Conservation (phyloP, 2,888 invertebrate species). For the Dioctria rufipes region DNA sequence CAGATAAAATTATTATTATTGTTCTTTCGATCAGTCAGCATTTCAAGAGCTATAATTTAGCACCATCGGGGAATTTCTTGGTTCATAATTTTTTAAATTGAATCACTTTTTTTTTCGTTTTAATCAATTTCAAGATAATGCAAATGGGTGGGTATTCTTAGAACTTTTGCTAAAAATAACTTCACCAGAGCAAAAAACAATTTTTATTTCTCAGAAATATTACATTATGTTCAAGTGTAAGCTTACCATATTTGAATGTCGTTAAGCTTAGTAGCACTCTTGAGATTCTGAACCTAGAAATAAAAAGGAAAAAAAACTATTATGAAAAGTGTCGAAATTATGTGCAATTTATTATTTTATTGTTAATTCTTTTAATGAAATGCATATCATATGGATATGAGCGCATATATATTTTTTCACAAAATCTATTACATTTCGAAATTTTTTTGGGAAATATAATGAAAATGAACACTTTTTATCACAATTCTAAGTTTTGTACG, state of each 20-base stretch:
- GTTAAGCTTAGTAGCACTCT: conserved; percentile 11
- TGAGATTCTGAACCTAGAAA: conserved; percentile 24
- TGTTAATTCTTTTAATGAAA: background rate
- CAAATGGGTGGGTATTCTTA: conserved; percentile 9
- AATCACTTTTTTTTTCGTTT: background rate
- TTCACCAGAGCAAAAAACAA: background rate
- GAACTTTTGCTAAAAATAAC: background rate
- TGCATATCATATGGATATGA: background rate
- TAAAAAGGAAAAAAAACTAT: conserved; percentile 1
- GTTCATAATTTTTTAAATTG: background rate
- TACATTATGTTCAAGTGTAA: too few relatives aligned
- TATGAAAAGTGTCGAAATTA: background rate
- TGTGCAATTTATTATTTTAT: too few relatives aligned
- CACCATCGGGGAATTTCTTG: background rate
- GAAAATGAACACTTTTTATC: too few relatives aligned
- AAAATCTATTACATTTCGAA: too few relatives aligned
- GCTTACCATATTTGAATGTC: conserved; percentile 43
- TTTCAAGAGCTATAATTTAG: background rate
- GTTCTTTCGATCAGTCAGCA: background rate
- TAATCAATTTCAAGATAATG: background rate
- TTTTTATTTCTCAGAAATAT: too few relatives aligned
- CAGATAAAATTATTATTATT: background rate
- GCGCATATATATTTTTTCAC: too few relatives aligned
- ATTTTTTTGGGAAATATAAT: too few relatives aligned
- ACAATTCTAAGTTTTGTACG: too few relatives aligned